These are phyloP conservation scores for Nysson spinosus DNA, from an alignment of 2,888 invertebrate species.

Conservation along the genomic window DNA sequence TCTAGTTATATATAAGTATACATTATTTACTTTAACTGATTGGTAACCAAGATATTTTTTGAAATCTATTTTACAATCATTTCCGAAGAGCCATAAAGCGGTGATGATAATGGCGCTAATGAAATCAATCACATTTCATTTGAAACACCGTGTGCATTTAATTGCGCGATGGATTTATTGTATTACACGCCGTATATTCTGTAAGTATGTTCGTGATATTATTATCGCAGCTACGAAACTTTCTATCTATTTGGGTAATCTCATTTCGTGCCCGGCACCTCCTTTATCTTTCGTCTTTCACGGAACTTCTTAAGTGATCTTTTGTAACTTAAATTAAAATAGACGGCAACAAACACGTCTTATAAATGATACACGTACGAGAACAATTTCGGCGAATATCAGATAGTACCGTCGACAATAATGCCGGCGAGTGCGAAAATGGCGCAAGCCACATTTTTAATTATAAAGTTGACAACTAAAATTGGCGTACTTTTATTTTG, in stretches of 20 bases:
- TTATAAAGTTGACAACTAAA: too few relatives aligned
- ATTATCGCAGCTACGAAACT: constrained; percentile 50
- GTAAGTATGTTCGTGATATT: constrained; percentile 43
- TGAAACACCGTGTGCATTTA: background rate
- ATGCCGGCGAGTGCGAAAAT: too few relatives aligned
- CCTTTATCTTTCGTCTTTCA: constrained; percentile 51
- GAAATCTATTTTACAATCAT: too few relatives aligned
- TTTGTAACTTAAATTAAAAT: constrained; percentile 59
- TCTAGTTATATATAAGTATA: too few relatives aligned
- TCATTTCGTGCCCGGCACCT: constrained; percentile 45
- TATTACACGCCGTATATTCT: constrained; percentile 39
- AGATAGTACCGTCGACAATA: background rate
- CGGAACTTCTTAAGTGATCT: constrained; percentile 52
- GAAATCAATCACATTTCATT: background rate
- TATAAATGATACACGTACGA: constrained; percentile 8
- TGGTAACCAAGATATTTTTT: too few relatives aligned
- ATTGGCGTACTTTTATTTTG: too few relatives aligned
- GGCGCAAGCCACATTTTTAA: too few relatives aligned
- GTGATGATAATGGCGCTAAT: too few relatives aligned
- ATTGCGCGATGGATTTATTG: constrained; percentile 27
- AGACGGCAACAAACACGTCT: constrained; percentile 30
- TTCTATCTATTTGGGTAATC: constrained; percentile 55
- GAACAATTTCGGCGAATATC: background rate
- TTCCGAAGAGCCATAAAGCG: too few relatives aligned
- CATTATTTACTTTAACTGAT: too few relatives aligned